phyloP scores from a whole-genome alignment of 2,888 invertebrate genomes.

The Monoplex corrugatus region DNA sequence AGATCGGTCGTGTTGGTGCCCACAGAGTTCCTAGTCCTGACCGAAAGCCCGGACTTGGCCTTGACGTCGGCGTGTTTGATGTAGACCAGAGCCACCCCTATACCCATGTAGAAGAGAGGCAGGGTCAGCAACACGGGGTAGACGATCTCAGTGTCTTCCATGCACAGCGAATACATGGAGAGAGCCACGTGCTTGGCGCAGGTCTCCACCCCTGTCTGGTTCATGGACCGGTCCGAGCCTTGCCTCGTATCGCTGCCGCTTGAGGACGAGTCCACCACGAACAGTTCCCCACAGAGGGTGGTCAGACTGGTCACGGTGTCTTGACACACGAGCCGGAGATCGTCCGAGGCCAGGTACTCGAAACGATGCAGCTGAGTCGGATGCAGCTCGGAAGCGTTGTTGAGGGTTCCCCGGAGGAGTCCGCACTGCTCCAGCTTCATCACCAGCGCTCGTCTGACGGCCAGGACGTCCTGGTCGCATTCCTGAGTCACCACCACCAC shows the following conservation, averaged over 20 bases:
- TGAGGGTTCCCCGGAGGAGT: background rate
- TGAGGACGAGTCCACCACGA: background rate
- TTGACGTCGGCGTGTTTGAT: slow-evolving; percentile 32
- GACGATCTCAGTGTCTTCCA: slow-evolving; percentile 31
- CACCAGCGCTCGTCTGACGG: background rate
- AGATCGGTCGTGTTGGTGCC: slow-evolving; percentile 34
- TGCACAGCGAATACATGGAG: slow-evolving; percentile 34
- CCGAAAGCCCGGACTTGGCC: background rate
- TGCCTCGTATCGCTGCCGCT: no score
- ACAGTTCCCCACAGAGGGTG: background rate
- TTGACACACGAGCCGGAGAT: background rate
- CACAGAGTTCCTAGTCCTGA: background rate
- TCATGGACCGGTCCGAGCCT: background rate
- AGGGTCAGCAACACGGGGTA: slow-evolving; percentile 34
- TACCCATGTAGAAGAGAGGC: slow-evolving; percentile 40
- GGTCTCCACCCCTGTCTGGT: slow-evolving; percentile 9
- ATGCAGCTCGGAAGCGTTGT: background rate
- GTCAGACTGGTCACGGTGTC: slow-evolving; percentile 1
- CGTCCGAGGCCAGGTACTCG: background rate
- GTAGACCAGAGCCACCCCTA: slow-evolving; percentile 39
- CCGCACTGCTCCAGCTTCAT: slow-evolving; percentile 34
- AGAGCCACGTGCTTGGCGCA: slow-evolving; percentile 16
- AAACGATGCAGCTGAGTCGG: background rate
- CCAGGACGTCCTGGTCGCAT: background rate
- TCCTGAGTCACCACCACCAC: slow-evolving; percentile 39